These are phyloP conservation scores for Ryuthela nishihirai DNA, from an alignment of 2,888 invertebrate genomes.

Conservation along the genomic window DNA sequence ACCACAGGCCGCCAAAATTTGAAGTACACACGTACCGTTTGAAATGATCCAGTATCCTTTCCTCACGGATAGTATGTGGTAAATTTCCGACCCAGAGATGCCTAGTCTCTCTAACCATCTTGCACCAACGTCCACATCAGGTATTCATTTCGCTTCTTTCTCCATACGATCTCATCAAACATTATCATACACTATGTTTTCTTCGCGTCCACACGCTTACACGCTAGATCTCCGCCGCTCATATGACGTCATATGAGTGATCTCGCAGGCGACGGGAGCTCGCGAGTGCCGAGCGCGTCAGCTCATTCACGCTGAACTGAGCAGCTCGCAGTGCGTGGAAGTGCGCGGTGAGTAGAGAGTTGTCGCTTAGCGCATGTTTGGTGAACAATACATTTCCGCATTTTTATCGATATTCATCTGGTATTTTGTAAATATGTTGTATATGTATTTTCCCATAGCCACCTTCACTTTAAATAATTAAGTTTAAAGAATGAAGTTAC, in stretches of 20 bases:
- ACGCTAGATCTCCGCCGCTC: slow-evolving; percentile 30
- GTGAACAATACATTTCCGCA: too few species aligned
- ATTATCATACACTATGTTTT: slow-evolving; percentile 35
- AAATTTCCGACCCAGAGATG: slow-evolving; percentile 99
- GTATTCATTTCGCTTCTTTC: slow-evolving; percentile 34
- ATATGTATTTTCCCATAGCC: too few species aligned
- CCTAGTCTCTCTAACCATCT: slow-evolving; percentile 99
- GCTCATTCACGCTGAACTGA: slow-evolving; percentile 15
- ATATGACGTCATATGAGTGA: slow-evolving; percentile 37
- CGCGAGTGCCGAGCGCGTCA: slow-evolving; percentile 2
- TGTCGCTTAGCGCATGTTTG: too few species aligned
- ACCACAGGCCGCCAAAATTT: slow-evolving; percentile 38
- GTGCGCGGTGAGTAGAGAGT: too few species aligned
- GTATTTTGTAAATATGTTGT: too few species aligned
- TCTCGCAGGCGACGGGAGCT: slow-evolving; percentile 15
- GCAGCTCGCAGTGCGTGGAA: slow-evolving; percentile 2
- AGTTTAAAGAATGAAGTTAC: too few species aligned
- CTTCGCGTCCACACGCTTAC: slow-evolving; percentile 30
- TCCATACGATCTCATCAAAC: slow-evolving; percentile 35
- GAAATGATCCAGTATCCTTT: slow-evolving; percentile 94
- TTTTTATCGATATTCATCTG: too few species aligned
- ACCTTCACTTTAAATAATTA: too few species aligned
- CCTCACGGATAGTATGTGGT: slow-evolving; percentile 98
- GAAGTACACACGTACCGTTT: slow-evolving; percentile 75
- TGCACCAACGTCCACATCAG: slow-evolving; percentile 63